Base-by-base conservation (phyloP, 2,888 invertebrate species). In the Tortricodes alternella region DNA sequence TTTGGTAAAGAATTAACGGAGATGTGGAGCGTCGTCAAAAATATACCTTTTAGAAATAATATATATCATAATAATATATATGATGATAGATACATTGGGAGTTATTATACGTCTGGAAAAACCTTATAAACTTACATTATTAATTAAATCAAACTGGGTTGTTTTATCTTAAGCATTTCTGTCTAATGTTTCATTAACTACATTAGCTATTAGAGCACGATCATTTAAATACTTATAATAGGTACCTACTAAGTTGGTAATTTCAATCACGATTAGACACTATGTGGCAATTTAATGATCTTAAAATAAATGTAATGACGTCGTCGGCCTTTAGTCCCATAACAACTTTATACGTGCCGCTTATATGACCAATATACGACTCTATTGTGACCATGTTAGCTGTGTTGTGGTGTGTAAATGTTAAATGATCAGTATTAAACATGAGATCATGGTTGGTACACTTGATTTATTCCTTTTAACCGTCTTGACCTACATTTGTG, bases 401-500 rank as follows among this genome's bases (percentile, higher is more conserved):
- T 65, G 61, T 67, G 65, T 64, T 44, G 59, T 59, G 63, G 49
- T 56, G 65, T 58, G 56, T 62, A 58, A 56, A 59, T 46, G 39
- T 59, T 59, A 58, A 64, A 60, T 64, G 66, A 68, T 58, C 67
- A 66, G 69, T 66, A 70, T 71, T 70, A 51, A 51, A 67, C 75
- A 82, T 89, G 86, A 89, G 86, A 87, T 89, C 89, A 89, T 85
- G 76, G 78, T 73, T 77, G 70, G 75, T 75, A 69, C 79, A 73
- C 77, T 85, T 89, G 89, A 89, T 89, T 89, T 89, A 89, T 88
- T 85, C 86, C 81, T 84, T 81, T 82, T 82, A 87, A 85, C 83
- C 85, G 85, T 76, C 88, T 88, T 89, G 89, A 88, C 89, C 89
- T 68, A 90, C 80, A 83, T 89, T 82, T 73, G 80, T 68, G 85